Conservation (phyloP, 2,888 invertebrate genomes). For the Apodemia zela region DNA sequence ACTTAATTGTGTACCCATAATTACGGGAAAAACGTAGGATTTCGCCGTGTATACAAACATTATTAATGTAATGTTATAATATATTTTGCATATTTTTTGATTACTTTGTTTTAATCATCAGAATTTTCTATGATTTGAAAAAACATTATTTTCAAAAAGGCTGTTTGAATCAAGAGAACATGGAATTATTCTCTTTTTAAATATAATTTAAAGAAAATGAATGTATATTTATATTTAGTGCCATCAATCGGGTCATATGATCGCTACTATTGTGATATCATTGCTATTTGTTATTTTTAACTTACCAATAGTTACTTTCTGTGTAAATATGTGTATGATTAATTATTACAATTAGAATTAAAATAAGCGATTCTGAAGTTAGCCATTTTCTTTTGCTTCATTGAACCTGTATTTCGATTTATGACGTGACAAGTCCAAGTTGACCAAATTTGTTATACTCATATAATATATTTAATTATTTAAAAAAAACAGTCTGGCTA, state of each 20-base stretch:
- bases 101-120: neutral
- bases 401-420: neutral
- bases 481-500: no score
- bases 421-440: neutral
- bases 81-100: neutral
- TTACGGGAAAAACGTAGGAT: neutral
- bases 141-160: no score
- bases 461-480: no score
- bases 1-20: no score
- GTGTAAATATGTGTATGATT: conserved; percentile 9
- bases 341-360: neutral
- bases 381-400: neutral
- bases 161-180: no score
- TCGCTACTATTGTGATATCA: conserved; percentile 4
- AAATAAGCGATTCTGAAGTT: neutral
- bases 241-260: conserved; percentile 9
- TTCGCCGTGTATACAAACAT: neutral
- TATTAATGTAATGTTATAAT: neutral
- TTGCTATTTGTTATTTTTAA: neutral
- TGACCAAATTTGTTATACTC: no score
- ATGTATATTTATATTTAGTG: conserved; percentile 9
- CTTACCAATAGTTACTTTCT: conserved; percentile 1
- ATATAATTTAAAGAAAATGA: neutral
- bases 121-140: neutral
- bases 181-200: no score